Evolutionary conservation across 2,113 vertebrate species (phyloP).

Genomic region (Pyrgilauda ruficollis): DNA sequence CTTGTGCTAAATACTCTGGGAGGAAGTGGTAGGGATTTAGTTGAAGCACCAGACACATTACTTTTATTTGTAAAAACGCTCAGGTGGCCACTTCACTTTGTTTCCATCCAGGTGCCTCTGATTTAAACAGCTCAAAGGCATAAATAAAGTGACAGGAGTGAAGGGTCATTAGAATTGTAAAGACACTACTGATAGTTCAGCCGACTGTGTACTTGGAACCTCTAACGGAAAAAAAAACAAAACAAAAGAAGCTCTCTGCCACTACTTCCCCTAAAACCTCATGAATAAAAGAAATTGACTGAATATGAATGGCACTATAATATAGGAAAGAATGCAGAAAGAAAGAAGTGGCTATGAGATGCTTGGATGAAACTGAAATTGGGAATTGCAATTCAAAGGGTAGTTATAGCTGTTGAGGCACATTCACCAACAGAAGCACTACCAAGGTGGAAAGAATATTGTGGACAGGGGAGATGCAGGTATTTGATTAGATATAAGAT

Average conservation of each 20-base stretch:
- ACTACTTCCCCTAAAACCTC: neutral
- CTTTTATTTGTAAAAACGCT: neutral
- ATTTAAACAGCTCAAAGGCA: slow-evolving; percentile 20
- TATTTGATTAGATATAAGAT: neutral
- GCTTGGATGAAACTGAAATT: neutral
- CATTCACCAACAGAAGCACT: neutral
- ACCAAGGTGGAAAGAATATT: neutral
- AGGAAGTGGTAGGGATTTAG: neutral
- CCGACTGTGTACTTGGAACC: neutral
- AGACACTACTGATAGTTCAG: neutral
- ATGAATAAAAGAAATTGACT: neutral
- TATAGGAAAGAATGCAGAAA: neutral
- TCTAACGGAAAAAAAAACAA: neutral
- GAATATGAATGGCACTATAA: neutral
- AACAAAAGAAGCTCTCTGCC: neutral
- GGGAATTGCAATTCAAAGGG: neutral
- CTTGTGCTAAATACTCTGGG: neutral
- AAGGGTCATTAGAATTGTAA: neutral
- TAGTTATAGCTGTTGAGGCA: neutral
- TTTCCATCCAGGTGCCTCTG: slow-evolving; percentile 18
- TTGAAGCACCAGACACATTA: neutral
- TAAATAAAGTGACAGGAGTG: neutral
- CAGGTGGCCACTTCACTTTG: neutral
- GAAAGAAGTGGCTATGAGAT: neutral
- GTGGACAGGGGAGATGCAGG: neutral